Evolutionary conservation across 2,113 vertebrate species (phyloP), one percentile per base, ranked within the genome.

Genomic region (Chlorocebus sabaeus): DNA sequence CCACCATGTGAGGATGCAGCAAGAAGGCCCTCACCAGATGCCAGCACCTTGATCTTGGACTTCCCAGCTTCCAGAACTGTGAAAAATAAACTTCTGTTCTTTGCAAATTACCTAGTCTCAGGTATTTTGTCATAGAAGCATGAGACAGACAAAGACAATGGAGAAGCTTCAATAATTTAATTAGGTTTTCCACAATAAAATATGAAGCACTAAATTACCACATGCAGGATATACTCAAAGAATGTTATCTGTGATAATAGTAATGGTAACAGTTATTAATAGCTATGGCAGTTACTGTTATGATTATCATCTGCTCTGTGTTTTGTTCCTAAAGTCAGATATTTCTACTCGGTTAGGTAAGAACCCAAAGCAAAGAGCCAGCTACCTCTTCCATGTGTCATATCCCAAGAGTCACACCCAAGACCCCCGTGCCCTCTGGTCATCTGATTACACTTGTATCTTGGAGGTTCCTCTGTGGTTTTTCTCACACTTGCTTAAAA

Each of bases 141-240:
- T 23, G 40, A 59, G 40, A 59, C 14, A 23, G 79, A 81, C 13
- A 14, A 40, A 59, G 55, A 27, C 23, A 27, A 25, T 25, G 32
- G 25, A 70, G 22, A 27, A 50, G 8, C 11, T 95, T 78, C 14
- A 5, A 80, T 23, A 61, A 89, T 93, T 93, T 94, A 97, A 32
- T 75, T 94, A 64, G 55, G 78, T 78, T 97, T 94, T 52, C 61
- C 68, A 95, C 32, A 61, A 73, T 82, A 88, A 83, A 85, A 84
- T 48, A 61, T 1, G 23, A 86, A 93, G 73, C 45, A 27, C 2
- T 83, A 79, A 97, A 93, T 64, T 73, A 90, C 43, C 25, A 96
- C 70, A 89, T 45, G 8, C 0, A 78, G 18, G 78, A 55, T 82
- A 30, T 64, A 10, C 32, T 72, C 40, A 52, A 70, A 96, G 23